Conservation (phyloP, 2,113 vertebrate species). For the Aegypius monachus region DNA sequence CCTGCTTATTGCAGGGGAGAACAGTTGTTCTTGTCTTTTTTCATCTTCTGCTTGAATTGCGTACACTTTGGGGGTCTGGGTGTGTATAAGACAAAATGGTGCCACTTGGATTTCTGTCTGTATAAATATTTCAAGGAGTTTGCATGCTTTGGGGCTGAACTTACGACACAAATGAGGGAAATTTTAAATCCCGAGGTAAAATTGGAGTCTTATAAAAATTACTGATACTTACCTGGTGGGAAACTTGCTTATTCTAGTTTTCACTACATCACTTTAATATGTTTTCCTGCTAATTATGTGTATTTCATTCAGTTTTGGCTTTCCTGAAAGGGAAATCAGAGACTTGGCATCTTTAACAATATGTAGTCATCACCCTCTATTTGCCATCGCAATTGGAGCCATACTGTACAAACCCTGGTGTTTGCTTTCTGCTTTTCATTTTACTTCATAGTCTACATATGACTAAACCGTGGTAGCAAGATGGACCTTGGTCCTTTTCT, state of each 20-base stretch:
- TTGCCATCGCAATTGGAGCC: not conserved
- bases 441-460: not conserved
- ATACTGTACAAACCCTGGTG: rapidly evolving
- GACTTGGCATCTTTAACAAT: not conserved
- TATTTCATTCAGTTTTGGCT: not conserved
- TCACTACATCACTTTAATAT: not conserved
- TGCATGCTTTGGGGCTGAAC: not conserved
- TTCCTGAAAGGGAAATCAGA: not conserved
- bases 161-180: not conserved
- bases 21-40: not conserved
- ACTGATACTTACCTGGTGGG: not conserved
- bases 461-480: not conserved
- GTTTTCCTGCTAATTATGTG: not conserved
- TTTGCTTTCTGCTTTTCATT: not conserved
- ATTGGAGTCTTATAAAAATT: not conserved
- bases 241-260: not conserved
- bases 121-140: not conserved
- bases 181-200: not conserved
- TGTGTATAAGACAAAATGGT: not conserved
- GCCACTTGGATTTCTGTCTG: not conserved
- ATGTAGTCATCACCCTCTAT: not conserved
- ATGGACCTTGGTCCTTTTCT: not conserved
- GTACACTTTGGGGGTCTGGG: not conserved
- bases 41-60: not conserved
- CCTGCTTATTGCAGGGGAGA: not conserved